Base-by-base conservation (phyloP, 2,888 invertebrate genomes). In the Idaea aversata region DNA sequence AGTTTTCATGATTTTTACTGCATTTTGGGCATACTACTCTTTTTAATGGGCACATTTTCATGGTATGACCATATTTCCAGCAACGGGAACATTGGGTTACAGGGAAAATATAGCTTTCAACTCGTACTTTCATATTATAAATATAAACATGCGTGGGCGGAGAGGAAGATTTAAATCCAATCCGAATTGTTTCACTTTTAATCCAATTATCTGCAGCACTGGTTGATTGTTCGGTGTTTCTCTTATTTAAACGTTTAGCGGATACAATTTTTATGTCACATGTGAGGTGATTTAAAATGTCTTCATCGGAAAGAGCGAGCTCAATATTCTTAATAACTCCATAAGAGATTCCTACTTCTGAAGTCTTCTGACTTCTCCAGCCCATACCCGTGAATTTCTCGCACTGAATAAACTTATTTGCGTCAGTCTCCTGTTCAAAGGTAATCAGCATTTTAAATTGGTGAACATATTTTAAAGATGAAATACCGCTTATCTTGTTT, bases 21-120 rank as follows among this genome's bases (percentile, higher is more conserved):
- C 72, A 75, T 61, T 74, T 73, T 0, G 73, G 73, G 38, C 74
- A 75, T 3, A 70, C 57, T 5, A 63, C 10, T 63, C 72, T 70
- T 15, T 70, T 73, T 1, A 62, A 61, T 0, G 72, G 67, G 34
- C 73, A 72, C 15, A 62, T 61, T 62, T 66, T 62, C n/a, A 13
- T 25, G 7, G 34, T 63, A n/a, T 76, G 72, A 0, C 73, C 72
- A 62, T 69, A 66, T 16, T 15, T 58, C 64, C 64, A 64, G 15
- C 64, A 63, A 13, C 59, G 36, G 13, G 59, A 59, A 63, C 63
- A 63, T 47, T 64, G 64, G 3, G 63, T 38, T 6, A 63, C 63
- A 6, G 63, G 63, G 38, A 38, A 63, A n/a, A 63, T 25, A 59
- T 59, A 64, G 25, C 61, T 60, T 57, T 64, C 64, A 4, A 64